Conservation (phyloP, 2,888 invertebrate genomes). For the Antheraea yamamai region DNA sequence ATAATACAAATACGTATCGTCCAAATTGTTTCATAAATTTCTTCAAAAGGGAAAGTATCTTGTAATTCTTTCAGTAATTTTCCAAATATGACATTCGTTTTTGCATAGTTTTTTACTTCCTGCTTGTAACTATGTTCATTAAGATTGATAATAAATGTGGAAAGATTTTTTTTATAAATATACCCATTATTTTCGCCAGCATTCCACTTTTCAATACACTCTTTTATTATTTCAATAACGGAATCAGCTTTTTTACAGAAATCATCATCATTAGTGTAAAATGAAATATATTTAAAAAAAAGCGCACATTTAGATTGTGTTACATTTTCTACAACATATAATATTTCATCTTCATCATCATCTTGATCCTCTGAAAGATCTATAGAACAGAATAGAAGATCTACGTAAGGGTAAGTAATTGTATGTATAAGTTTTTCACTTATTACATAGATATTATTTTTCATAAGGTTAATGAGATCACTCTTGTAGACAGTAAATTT, state of each 20-base stretch:
- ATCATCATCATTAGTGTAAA: conserved; percentile 29
- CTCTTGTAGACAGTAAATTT: conserved; percentile 36
- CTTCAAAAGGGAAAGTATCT: conserved; percentile 30
- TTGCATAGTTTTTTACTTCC: conserved; percentile 17
- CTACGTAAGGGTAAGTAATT: conserved; percentile 46
- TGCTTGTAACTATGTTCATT: conserved; percentile 23
- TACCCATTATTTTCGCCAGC: conserved; percentile 28
- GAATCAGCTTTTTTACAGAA: conserved; percentile 30
- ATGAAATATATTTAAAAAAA: conserved; percentile 34
- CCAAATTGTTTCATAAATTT: conserved; percentile 45
- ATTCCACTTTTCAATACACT: conserved; percentile 36
- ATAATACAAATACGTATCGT: conserved; percentile 36
- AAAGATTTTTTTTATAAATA: conserved; percentile 29
- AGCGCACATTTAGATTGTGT: conserved; percentile 42
- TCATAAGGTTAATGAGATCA: conserved; percentile 37
- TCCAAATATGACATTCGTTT: conserved; percentile 35
- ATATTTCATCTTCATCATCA: no score
- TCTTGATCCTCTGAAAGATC: no score
- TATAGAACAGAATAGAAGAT: conserved; percentile 30
- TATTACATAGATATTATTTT: conserved; percentile 33
- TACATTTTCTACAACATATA: conserved; percentile 22
- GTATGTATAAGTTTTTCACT: conserved; percentile 36
- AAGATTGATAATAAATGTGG: conserved; percentile 33
- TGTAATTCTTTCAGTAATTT: conserved; percentile 32
- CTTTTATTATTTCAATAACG: conserved; percentile 33